Evolutionary conservation across 1,140 invertebrate species (phyloP), one percentile per base, ranked within the genome.

Genomic region (Drosophila equinoxialis): DNA sequence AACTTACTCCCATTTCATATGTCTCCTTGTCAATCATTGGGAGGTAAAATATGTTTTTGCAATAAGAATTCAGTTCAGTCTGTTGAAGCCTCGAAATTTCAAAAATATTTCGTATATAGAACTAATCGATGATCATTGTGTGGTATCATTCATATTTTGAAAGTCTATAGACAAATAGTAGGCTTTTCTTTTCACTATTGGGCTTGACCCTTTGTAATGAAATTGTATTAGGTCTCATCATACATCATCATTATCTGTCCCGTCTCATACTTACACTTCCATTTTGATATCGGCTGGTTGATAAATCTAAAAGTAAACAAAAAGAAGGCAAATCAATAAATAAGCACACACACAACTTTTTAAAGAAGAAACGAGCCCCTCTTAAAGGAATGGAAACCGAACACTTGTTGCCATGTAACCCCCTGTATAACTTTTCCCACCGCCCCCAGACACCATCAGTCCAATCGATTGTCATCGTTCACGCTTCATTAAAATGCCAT

Each of bases 401-500:
- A 20, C 57, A 76, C 55, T 74, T 78, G 81, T 85, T 78, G 70
- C 68, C 68, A 85, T 68, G 64, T 33, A 6, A 17, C 10, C 39
- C 10, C 4, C 11, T 17, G 14, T 17, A 45, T 17, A 14, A 5
- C 45, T 20, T 17, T 17, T 17, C 45, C 14, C 11, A 8, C 45
- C 17, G 17, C 17, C 45, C 73, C 58, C 58, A 45, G 17, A 17
- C 68, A 48, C 41, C 54, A 65, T 57, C 42, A 65, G 20, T 45
- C 5, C 41, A 23, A 60, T 73, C 48, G 66, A 78, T 73, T 86
- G 75, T 78, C 68, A 81, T 70, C 74, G 63, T 81, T 81, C 71
- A 86, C 65, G 77, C 68, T 86, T 86, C 79, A 85, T 86, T 86
- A 71, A 79, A 85, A 86, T 71, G 42, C 51, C 74, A 81, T 81